These are phyloP conservation scores for Corythornis leucogaster DNA, from an alignment of 2,797 vertebrate species.

Conservation along the genomic window DNA sequence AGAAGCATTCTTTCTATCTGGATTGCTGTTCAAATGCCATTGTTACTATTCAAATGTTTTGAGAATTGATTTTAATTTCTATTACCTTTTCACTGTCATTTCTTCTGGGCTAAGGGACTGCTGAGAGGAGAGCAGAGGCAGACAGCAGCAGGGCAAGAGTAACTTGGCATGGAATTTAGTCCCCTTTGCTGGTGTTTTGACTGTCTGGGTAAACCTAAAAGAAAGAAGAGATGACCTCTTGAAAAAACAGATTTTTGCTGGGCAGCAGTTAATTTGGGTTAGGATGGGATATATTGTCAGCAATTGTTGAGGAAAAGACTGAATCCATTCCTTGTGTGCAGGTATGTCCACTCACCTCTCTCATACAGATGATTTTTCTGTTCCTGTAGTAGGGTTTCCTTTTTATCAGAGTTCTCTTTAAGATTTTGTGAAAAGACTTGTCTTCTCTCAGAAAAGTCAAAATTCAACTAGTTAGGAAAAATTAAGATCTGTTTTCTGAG, in stretches of 20 bases:
- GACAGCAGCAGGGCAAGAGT: background rate
- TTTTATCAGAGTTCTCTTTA: background rate
- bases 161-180: background rate
- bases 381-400: background rate
- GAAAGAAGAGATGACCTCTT: background rate
- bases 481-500: background rate
- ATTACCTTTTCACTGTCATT: constrained; percentile 72
- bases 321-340: background rate
- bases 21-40: constrained; percentile 69
- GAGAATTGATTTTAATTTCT: constrained; percentile 77
- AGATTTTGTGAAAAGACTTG: background rate
- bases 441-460: background rate
- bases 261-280: background rate
- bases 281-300: background rate
- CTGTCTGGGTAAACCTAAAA: background rate
- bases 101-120: constrained; percentile 29
- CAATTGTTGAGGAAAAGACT: background rate
- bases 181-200: background rate
- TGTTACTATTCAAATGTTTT: constrained; percentile 74
- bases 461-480: background rate
- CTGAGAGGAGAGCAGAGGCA: background rate
- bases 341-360: background rate
- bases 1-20: constrained; percentile 77
- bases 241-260: background rate
- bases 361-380: background rate